A percentile compares a stretch with the other conserved stretches of the same genome.
Conservation (phyloP, 2,113 vertebrate genomes). For the Albula glossodonta region DNA sequence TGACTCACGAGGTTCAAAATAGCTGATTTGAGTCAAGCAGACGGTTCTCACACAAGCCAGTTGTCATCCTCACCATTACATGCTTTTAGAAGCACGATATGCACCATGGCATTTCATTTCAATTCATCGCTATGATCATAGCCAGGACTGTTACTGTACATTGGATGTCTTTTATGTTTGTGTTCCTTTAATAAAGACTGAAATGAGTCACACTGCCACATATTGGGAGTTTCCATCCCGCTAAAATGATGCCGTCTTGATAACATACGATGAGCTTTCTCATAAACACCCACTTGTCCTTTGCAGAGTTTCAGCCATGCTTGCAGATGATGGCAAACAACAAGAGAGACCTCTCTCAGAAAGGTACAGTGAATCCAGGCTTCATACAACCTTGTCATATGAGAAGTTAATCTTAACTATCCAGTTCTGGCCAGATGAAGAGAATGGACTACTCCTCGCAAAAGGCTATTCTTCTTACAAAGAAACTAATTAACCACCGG, state of each 20-base stretch:
- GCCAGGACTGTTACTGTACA: no score
- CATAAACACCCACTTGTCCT: conserved; percentile 29
- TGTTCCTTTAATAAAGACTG: no score
- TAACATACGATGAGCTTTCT: background rate
- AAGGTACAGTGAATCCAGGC: conserved; percentile 71
- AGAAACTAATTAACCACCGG: background rate
- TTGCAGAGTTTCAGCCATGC: conserved; percentile 82
- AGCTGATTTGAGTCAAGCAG: no score
- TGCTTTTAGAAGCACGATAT: no score
- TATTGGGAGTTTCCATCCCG: background rate
- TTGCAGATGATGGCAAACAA: conserved; percentile 86
- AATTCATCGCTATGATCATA: no score
- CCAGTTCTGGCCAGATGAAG: background rate
- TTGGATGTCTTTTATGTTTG: no score
- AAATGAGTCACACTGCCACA: no score
- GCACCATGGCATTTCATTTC: no score
- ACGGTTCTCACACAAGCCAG: no score
- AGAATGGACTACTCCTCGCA: background rate
- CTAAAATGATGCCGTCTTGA: background rate
- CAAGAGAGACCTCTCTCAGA: conserved; percentile 71
- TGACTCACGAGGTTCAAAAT: no score
- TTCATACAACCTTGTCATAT: background rate
- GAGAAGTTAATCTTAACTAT: background rate
- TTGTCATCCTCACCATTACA: no score
- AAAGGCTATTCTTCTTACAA: background rate